phyloP scores from a whole-genome alignment of 2,797 vertebrate genomes.

The Clarias laeviceps region DNA sequence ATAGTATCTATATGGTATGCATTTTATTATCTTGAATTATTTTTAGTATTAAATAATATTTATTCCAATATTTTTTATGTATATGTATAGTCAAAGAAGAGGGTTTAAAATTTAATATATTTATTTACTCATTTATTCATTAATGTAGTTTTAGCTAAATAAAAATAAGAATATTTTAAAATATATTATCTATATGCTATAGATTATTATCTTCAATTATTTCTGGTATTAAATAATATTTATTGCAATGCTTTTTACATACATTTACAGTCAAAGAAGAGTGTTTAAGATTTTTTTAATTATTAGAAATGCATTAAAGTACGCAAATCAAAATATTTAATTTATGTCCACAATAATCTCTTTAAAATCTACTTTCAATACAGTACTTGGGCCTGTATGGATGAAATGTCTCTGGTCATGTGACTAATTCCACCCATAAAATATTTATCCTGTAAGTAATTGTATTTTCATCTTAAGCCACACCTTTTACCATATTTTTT shows the following conservation, averaged over 20 bases:
- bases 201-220: not conserved
- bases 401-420: not conserved
- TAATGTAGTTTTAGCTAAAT: no score
- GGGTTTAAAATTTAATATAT: no score
- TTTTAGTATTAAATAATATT: no score
- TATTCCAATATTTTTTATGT: no score
- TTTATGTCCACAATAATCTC: not conserved
- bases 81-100: no score
- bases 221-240: not conserved
- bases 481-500: not conserved
- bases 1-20: no score
- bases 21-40: no score
- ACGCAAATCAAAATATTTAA: not conserved
- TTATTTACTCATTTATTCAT: not conserved
- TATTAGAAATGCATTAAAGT: not conserved
- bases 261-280: not conserved
- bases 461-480: not conserved
- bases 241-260: not conserved
- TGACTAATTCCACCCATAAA: not conserved
- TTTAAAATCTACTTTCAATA: not conserved
- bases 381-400: not conserved
- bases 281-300: not conserved
- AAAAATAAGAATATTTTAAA: no score
- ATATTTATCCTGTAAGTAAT: conserved; percentile 2
- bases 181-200: not conserved